phyloP scores from a whole-genome alignment of 2,888 invertebrate genomes.

The Meteorus cinctellus region DNA sequence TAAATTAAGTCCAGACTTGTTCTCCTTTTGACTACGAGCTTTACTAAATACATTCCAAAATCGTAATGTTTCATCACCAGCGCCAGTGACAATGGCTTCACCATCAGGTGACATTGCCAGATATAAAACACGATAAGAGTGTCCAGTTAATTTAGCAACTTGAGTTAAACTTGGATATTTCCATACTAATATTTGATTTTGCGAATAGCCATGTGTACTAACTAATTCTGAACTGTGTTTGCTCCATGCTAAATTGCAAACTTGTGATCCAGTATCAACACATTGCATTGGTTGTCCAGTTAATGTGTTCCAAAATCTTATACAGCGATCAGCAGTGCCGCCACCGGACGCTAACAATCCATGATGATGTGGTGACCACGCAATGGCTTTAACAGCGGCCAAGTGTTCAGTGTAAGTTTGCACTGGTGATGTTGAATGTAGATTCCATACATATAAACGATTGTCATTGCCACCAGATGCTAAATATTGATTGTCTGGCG shows the following conservation, averaged over 20 bases:
- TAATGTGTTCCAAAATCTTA: constrained; percentile 98
- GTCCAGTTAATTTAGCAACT: constrained; percentile 97
- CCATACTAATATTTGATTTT: constrained; percentile 99
- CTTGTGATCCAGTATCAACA: constrained; percentile 98
- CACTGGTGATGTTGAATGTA: constrained; percentile 90
- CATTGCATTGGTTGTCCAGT: constrained; percentile 99
- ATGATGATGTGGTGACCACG: constrained; percentile 99
- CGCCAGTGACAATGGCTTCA: constrained; percentile 98
- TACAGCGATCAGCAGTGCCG: constrained; percentile 98
- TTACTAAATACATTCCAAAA: constrained; percentile 99
- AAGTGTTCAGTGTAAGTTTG: constrained; percentile 97
- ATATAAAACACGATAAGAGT: constrained; percentile 96
- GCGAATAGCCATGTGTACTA: constrained; percentile 98
- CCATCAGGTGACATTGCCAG: constrained; percentile 98
- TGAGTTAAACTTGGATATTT: constrained; percentile 98
- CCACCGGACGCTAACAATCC: constrained; percentile 96
- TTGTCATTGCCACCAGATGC: constrained; percentile 99
- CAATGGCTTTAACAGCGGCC: constrained; percentile 98
- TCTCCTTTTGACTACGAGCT: constrained; percentile 94
- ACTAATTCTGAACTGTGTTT: constrained; percentile 98
- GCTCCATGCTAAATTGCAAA: constrained; percentile 99
- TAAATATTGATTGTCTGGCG: constrained; percentile 96
- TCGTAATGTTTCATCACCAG: constrained; percentile 97
- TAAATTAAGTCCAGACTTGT: constrained; percentile 93
- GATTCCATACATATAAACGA: constrained; percentile 93